Percentiles rank a stretch among this genome's conserved stretches.
Evolutionary conservation across 1,140 invertebrate genomes (phyloP).

Genomic region (Aphaenogaster floridana): DNA sequence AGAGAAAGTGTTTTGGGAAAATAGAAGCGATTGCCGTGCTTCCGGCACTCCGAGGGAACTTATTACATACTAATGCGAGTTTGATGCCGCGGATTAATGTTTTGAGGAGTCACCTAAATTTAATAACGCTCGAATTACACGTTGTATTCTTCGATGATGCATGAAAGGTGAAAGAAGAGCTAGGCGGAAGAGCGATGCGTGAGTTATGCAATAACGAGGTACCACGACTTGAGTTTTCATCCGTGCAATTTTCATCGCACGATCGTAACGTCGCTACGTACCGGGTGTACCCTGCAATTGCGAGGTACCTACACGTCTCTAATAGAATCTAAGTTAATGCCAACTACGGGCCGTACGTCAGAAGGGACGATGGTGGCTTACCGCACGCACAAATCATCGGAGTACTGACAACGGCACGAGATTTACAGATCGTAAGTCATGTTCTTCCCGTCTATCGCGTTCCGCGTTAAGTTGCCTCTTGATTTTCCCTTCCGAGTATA

Average conservation of each 20-base stretch:
- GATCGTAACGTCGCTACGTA: slow-evolving; percentile 27
- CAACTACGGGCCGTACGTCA: slow-evolving; percentile 65
- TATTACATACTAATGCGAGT: slow-evolving; percentile 2
- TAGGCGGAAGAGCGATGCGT: slow-evolving; percentile 21
- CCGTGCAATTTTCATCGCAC: slow-evolving; percentile 55
- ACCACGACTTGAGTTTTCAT: slow-evolving; percentile 35
- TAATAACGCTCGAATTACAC: not conserved
- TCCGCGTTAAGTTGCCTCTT: slow-evolving; percentile 5
- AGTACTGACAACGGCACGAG: slow-evolving; percentile 59
- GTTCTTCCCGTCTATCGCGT: slow-evolving; percentile 31
- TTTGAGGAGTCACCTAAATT: slow-evolving; percentile 12
- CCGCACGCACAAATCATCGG: slow-evolving; percentile 74
- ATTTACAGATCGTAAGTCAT: slow-evolving; percentile 75
- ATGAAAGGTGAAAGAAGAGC: not conserved
- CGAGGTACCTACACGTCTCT: slow-evolving; percentile 41
- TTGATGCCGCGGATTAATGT: slow-evolving; percentile 13
- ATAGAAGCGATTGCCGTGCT: slow-evolving; percentile 49
- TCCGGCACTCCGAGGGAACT: slow-evolving; percentile 64
- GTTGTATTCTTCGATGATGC: not conserved
- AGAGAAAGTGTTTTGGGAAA: slow-evolving; percentile 77
- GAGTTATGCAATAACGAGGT: slow-evolving; percentile 43
- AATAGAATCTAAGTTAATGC: slow-evolving; percentile 73
- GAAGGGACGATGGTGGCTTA: slow-evolving; percentile 69
- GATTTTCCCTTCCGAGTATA: slow-evolving; percentile 20
- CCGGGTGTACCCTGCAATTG: slow-evolving; percentile 47